A percentile compares a stretch with the other conserved stretches of the same genome.
Evolutionary conservation across 2,113 vertebrate genomes (phyloP).

Genomic region (Cynoglossus semilaevis): DNA sequence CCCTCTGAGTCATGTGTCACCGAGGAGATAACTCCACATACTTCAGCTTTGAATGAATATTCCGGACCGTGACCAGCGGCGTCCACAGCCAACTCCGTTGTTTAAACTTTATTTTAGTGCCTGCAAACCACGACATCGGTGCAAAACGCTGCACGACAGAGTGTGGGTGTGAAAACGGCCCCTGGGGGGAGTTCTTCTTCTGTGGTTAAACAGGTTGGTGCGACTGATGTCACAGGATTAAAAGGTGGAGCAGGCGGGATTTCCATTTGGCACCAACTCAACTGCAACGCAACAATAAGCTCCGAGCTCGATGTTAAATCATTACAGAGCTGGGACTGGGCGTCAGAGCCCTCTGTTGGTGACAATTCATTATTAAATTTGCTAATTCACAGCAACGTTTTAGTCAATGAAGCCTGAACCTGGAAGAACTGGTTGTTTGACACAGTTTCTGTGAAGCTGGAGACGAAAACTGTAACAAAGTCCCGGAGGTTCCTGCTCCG

Average conservation of each 20-base stretch:
- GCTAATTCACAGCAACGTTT: no score
- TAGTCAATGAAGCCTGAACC: no score
- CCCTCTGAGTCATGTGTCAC: background rate
- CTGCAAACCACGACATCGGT: slow-evolving; percentile 1
- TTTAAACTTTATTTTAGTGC: slow-evolving; percentile 1
- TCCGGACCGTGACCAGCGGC: background rate
- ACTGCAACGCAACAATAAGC: no score
- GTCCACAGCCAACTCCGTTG: slow-evolving; percentile 2
- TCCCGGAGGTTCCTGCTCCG: no score
- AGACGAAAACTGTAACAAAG: no score
- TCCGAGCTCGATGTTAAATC: no score
- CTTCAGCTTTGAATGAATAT: background rate
- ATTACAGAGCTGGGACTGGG: no score
- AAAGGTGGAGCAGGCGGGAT: background rate
- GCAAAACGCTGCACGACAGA: no score
- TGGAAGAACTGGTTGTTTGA: no score
- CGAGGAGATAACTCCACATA: slow-evolving; percentile 4
- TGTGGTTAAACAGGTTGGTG: slow-evolving; percentile 4
- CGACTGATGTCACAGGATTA: background rate
- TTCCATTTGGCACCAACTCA: no score
- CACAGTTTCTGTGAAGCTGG: no score
- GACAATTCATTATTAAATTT: background rate
- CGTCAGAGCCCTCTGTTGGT: no score
- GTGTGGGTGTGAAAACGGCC: slow-evolving; percentile 6
- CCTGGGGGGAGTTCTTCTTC: background rate